Evolutionary conservation across 2,888 invertebrate genomes (phyloP), one percentile per base, ranked within the genome.

Genomic region (Ophioninae sp.): DNA sequence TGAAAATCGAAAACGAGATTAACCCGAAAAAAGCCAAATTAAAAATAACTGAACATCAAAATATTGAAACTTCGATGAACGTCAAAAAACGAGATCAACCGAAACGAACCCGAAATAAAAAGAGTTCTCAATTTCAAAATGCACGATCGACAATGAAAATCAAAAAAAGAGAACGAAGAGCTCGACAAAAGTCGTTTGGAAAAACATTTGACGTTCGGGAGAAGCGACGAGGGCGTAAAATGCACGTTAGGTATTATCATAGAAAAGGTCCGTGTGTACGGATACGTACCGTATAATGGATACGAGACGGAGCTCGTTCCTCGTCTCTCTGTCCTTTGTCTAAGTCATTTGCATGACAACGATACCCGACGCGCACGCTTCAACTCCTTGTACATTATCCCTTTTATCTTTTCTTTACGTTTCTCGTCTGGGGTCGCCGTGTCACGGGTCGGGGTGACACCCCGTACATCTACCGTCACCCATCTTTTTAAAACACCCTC

Each of bases 371-470:
- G 78, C 76, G 85, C 85, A 85, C 83, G 85, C 85, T 81, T 85
- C 83, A 3, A 30, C 85, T 75, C 83, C 81, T 85, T 84, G 82
- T 79, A 79, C 81, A 62, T 82, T 82, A 79, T 83, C 65, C 81
- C 81, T 62, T 85, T 83, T 79, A 82, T 84, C 79, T 82, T 79
- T 75, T 79, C 75, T 65, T 61, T 83, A 50, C 73, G 64, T 78
- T 41, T 81, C 39, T 64, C 64, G 76, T 44, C 62, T 67, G 82
- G 83, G 87, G 85, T 87, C 82, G 73, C 79, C 73, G 84, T 84
- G 84, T 84, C 87, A 87, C 68, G 85, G 86, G 86, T 87, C 86
- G 68, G 83, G 85, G 86, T 85, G 87, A 86, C 86, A 85, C 86
- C 85, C 85, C 78, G 80, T 82, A 30, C 85, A 86, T 85, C 83